Evolutionary conservation across 2,888 invertebrate species (phyloP), one percentile per base, ranked within the genome.

Genomic region (Electrophaes corylata): DNA sequence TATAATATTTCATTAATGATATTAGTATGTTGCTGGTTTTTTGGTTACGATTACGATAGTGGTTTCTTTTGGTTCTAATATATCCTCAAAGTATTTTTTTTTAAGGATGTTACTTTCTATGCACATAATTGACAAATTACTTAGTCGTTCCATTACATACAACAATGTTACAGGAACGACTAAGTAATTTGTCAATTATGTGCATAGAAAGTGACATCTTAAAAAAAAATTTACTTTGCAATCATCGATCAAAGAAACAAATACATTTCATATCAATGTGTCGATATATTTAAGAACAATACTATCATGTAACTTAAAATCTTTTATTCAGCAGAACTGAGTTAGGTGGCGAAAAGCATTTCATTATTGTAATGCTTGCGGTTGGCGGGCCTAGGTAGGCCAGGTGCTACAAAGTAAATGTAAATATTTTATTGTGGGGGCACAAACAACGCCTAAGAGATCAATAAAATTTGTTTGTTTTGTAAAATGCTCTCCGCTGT

Each of bases 391-490:
- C 79, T 81, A 76, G 80, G 26, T 81, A 76, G 80, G 78, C 81
- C 86, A 88, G 88, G 88, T 88, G 87, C 79, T 84, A 82, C 84
- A 76, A 83, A 90, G 88, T 87, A 88, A 87, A 90, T 86, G 89
- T 91, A 89, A 91, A 91, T 91, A 90, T 89, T 91, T 88, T 86
- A 91, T 88, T 88, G 86, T 86, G 80, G 81, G 79, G 83, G 84
- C 75, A 83, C 86, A 88, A 91, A 91, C 88, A 87, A 80, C 83
- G 86, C 91, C 90, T 83, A 82, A 70, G 91, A 91, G 91, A 91
- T 91, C 91, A 90, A 91, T 91, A 91, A 91, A 90, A 91, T 91
- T 91, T 89, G 90, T 91, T 91, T 91, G 84, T 88, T 90, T 83
- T 88, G 87, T 89, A 88, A 91, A 91, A 90, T 84, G 85, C 84